phyloP scores from a whole-genome alignment of 1,140 invertebrate species.

The Trinorchestia longiramus region DNA sequence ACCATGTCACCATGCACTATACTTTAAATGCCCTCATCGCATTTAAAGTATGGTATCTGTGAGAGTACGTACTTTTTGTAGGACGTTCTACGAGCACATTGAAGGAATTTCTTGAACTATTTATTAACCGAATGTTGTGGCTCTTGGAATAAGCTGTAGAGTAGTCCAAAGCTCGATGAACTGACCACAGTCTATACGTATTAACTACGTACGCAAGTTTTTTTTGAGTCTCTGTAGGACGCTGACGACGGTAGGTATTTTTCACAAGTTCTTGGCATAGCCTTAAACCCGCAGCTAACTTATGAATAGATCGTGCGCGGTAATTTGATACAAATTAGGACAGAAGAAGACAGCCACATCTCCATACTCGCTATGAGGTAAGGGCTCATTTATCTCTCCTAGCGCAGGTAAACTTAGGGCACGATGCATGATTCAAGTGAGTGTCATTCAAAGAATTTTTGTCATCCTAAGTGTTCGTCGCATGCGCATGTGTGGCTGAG shows the following conservation, averaged over 20 bases:
- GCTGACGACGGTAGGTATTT: background rate
- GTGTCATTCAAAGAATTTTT: conserved; percentile 11
- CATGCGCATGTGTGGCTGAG: conserved; percentile 14
- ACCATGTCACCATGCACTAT: background rate
- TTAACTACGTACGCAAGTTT: background rate
- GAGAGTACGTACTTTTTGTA: background rate
- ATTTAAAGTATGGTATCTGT: background rate
- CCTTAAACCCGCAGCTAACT: background rate
- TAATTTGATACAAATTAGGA: background rate
- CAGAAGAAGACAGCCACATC: conserved; percentile 3
- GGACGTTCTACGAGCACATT: background rate
- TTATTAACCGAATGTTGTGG: background rate
- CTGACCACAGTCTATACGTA: background rate
- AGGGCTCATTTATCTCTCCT: background rate
- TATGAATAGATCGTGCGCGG: background rate
- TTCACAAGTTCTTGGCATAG: conserved; percentile 7
- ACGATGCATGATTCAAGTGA: conserved; percentile 12
- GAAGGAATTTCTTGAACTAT: background rate
- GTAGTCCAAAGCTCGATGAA: background rate
- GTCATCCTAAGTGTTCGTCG: conserved; percentile 13
- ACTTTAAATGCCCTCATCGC: background rate
- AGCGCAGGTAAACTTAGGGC: background rate
- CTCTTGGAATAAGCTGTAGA: background rate
- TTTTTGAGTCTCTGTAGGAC: background rate
- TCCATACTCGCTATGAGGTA: background rate